A percentile compares a stretch with the other conserved stretches of the same genome.
Evolutionary conservation across 2,113 vertebrate species (phyloP).

Genomic region (Myodes glareolus): DNA sequence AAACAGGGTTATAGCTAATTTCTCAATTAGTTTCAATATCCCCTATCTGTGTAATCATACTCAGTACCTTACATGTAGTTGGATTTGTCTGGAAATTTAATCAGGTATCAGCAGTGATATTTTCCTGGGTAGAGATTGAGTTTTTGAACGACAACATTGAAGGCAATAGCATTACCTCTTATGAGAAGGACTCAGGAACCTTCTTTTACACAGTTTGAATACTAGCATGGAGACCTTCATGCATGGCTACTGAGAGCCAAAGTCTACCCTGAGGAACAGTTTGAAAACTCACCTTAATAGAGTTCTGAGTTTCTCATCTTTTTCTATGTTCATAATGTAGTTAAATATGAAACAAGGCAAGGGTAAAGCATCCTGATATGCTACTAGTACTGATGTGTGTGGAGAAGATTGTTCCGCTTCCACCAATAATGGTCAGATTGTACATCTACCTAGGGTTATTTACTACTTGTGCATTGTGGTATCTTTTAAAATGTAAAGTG

Average conservation of each 20-base stretch:
- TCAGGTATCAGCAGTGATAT: neutral
- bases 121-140: constrained; percentile 6
- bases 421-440: neutral
- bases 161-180: neutral
- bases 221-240: neutral
- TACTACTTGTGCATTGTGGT: neutral
- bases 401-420: neutral
- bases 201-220: neutral
- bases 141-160: neutral
- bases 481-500: neutral
- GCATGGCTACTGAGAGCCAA: neutral
- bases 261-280: constrained; percentile 9
- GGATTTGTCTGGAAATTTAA: neutral
- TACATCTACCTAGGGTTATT: neutral
- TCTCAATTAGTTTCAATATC: neutral
- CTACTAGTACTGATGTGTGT: neutral
- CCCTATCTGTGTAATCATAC: neutral
- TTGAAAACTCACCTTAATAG: neutral
- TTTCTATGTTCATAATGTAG: neutral
- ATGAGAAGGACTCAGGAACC: neutral
- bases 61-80: neutral
- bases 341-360: neutral
- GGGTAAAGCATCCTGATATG: neutral
- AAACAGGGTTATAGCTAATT: neutral
- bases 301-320: neutral